These are phyloP conservation scores for Watsonalla cultraria DNA, from an alignment of 2,888 invertebrate species.

Conservation along the genomic window DNA sequence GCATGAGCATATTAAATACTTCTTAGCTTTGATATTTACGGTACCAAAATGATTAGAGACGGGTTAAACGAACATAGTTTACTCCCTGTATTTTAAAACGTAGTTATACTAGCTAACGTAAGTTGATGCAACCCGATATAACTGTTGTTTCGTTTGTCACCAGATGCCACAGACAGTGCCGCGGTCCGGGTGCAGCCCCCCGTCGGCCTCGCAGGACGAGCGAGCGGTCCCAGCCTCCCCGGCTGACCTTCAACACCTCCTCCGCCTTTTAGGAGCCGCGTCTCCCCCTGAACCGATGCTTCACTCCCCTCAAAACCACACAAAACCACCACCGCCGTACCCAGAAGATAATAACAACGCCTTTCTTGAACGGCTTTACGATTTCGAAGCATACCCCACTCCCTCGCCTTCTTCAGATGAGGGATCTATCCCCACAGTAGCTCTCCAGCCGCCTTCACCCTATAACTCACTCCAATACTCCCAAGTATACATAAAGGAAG, in stretches of 20 bases:
- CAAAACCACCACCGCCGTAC: conserved; percentile 67
- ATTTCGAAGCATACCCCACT: conserved; percentile 69
- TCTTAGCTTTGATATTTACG: no score
- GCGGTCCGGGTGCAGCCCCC: conserved; percentile 86
- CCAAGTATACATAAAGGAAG: conserved; percentile 71
- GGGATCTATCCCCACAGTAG: conserved; percentile 76
- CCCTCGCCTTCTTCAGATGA: conserved; percentile 76
- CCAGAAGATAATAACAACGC: conserved; percentile 51
- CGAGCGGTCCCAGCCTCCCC: conserved; percentile 78
- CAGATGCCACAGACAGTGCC: conserved; percentile 93
- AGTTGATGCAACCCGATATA: no score
- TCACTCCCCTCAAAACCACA: conserved; percentile 66
- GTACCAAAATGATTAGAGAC: no score
- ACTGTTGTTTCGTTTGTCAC: conserved; percentile 35
- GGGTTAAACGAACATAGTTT: no score
- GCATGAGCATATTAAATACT: no score
- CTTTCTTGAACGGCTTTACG: conserved; percentile 71
- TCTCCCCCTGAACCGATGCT: conserved; percentile 72
- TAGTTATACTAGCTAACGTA: no score
- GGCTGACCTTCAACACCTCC: conserved; percentile 67
- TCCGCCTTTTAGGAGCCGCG: conserved; percentile 69
- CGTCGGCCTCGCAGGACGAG: conserved; percentile 86
- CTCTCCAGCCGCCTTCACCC: conserved; percentile 77
- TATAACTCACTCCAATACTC: conserved; percentile 66
- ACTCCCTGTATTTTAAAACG: no score